Evolutionary conservation across 2,113 vertebrate species (phyloP), one percentile per base, ranked within the genome.

Genomic region (Collichthys lucidus): DNA sequence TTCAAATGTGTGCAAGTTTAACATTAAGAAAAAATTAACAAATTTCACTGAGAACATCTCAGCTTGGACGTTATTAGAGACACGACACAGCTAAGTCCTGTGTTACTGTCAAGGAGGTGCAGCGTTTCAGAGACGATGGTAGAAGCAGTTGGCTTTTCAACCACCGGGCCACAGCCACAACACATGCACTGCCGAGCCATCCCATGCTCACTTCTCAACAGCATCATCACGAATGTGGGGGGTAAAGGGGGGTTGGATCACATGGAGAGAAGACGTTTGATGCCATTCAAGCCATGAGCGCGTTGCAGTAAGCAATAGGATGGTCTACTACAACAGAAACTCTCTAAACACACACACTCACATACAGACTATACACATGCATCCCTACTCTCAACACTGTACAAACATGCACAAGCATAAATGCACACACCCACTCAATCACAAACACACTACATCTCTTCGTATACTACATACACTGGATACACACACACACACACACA

Each of bases 261-360:
- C 71, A 31, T 40, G 81, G 56, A 59, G 63, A 50, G 8, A 60
- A 79, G 79, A 78, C 42, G 29, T 31, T 31, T 69, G 77, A 85
- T 72, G 79, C 60, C 67, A 81, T 70, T 84, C 76, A 87, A 88
- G 80, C 80, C 10, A 42, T 78, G 66, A 80, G 87, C 83, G 76
- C 79, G 76, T 90, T 22, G 89, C 93, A 83, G 85, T 55, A 88
- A 87, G 96, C 96, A 77, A 96, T 96, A 96, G 93, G 91, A 97
- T 96, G 95, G 91, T 90, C 79, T 71, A n/a, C 74, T 84, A 87
- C 20, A 52, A 79, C 82, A 86, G 35, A 20, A 66, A 72, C 50
- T 49, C 49, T 77, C 52, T 65, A 77, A 72, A 82, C 61, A 63
- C 74, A 44, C 66, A 17, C 59, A 12, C 74, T 8, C 72, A 62